Percentiles rank a stretch among this genome's conserved stretches.
These are phyloP conservation scores for Heliconius sara DNA, from an alignment of 2,888 invertebrate species.

Conservation along the genomic window DNA sequence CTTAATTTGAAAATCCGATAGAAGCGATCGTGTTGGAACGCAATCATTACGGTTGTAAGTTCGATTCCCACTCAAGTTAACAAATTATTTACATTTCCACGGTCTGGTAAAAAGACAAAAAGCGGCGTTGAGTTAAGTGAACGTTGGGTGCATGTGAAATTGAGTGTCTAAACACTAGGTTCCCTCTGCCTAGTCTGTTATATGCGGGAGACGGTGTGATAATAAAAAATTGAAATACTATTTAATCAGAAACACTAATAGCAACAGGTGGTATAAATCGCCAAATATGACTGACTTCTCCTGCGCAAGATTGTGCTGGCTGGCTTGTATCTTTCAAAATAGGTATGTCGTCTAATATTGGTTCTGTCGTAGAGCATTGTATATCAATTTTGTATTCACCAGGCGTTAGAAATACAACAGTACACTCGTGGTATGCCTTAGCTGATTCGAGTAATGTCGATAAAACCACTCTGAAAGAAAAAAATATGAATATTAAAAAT, in stretches of 20 bases:
- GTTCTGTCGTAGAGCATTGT: conserved; percentile 89
- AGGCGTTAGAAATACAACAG: conserved; percentile 93
- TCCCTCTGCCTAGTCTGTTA: neutral
- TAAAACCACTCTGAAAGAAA: conserved; percentile 81
- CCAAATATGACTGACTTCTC: conserved; percentile 88
- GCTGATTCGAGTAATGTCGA: conserved; percentile 89
- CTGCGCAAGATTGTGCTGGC: conserved; percentile 65
- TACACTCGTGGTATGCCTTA: conserved; percentile 90
- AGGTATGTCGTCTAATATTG: conserved; percentile 68
- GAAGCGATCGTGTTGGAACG: neutral
- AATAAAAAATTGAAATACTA: neutral
- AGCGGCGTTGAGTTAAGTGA: neutral
- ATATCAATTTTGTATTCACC: conserved; percentile 96
- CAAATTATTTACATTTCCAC: no score
- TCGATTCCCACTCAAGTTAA: no score
- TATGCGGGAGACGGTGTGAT: neutral
- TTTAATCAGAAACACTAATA: conserved; percentile 88
- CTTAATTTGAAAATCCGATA: neutral
- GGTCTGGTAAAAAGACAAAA: no score
- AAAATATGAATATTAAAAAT: neutral
- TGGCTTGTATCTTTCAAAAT: conserved; percentile 62
- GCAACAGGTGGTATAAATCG: conserved; percentile 93
- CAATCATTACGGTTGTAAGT: neutral
- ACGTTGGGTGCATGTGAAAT: no score
- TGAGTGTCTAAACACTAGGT: no score